phyloP scores from a whole-genome alignment of 2,888 invertebrate genomes.

The Lagria hirta region DNA sequence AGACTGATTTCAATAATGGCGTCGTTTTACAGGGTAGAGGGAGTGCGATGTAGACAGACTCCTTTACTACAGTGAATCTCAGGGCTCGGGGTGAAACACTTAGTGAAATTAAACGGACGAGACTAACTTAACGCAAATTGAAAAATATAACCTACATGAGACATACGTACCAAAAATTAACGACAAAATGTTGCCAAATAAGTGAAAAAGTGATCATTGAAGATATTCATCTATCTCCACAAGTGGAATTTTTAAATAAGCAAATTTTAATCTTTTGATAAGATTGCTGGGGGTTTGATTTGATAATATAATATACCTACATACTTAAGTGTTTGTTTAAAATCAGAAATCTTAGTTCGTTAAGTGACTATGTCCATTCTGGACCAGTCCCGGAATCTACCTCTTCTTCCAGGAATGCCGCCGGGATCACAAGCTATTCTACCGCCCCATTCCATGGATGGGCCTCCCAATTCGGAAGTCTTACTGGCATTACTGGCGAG shows the following conservation, averaged over 20 bases:
- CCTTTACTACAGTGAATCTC: constrained; percentile 47
- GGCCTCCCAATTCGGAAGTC: constrained; percentile 79
- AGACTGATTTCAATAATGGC: constrained; percentile 58
- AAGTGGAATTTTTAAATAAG: too few species aligned
- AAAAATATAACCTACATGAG: constrained; percentile 49
- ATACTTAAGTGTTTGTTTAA: constrained; percentile 6
- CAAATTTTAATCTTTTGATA: neutral
- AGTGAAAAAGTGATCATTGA: too few species aligned
- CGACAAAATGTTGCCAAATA: constrained; percentile 18
- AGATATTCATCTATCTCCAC: too few species aligned
- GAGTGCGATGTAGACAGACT: constrained; percentile 26
- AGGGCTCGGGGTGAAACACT: constrained; percentile 50
- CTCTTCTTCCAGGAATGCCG: constrained; percentile 47
- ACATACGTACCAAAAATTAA: constrained; percentile 41
- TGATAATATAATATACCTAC: neutral
- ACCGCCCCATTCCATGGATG: constrained; percentile 53
- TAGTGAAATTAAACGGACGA: constrained; percentile 52
- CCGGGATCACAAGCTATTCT: constrained; percentile 49
- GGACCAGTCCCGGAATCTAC: constrained; percentile 50
- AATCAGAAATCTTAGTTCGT: constrained; percentile 12
- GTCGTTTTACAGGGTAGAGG: constrained; percentile 41
- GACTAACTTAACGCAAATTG: constrained; percentile 49
- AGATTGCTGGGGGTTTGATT: neutral
- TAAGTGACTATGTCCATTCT: constrained; percentile 49
- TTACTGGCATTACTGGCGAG: constrained; percentile 80